Base-by-base conservation (phyloP, 1,140 invertebrate genomes). In the Pollicipes pollicipes region DNA sequence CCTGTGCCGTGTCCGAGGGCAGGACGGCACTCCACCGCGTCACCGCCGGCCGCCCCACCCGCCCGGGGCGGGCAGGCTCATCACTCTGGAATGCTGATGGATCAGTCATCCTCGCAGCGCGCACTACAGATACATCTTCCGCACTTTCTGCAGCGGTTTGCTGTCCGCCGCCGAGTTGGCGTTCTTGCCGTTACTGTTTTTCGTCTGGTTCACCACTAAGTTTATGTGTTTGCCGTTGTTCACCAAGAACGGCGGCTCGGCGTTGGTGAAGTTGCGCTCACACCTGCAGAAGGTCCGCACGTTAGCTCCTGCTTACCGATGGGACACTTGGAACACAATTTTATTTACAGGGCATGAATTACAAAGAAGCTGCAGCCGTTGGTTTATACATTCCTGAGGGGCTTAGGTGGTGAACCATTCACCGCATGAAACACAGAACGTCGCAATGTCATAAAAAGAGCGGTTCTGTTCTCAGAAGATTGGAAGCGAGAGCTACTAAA, bases 141-240 rank as follows among this genome's bases (percentile, higher is more conserved):
- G 77, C 71, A 78, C 77, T 74, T 78, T 76, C 70, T 75, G 74
- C 45, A 76, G 75, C 66, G 77, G 76, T 70, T 77, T 77, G 70
- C 75, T 77, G 69, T 77, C 77, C 21, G 76, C 76, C 68, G 77
- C 77, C 68, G 75, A 76, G 73, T 77, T 77, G 71, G 76, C 76
- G 69, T 76, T 77, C 75, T 77, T 77, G 68, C 76, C 75, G 68
- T 73, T 73, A 10, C 71, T 72, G 37, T 72, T 73, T 21, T 58
- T 58, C 13, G 45, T 58, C 45, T 58, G 45, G 45, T 58, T 58
- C 13, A 58, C 45, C 45, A 58, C 45, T 21, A 58, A 21, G 45
- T 58, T 58, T 10, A 58, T 58, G 13, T 58, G 45, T 21, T 58
- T 58, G 35, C 35, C 35, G 35, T 35, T 35, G 45, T 58, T 58